phyloP scores from a whole-genome alignment of 2,113 vertebrate species.

The Euleptes europaea region DNA sequence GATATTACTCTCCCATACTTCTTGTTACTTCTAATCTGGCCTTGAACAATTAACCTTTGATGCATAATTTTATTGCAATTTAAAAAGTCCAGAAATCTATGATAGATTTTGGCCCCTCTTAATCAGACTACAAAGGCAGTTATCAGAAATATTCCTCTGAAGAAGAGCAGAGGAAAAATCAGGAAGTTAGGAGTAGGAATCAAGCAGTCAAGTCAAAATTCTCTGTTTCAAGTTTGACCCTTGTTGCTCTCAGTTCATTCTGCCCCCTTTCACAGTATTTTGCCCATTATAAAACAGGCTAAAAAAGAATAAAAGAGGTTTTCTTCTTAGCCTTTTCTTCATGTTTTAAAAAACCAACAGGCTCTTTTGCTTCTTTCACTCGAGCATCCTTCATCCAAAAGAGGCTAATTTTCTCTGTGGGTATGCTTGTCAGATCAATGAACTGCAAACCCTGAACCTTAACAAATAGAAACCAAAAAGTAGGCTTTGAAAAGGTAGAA shows the following conservation, averaged over 20 bases:
- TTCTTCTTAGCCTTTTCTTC: not conserved
- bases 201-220: not conserved
- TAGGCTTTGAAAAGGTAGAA: slow-evolving; percentile 33
- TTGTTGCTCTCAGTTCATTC: not conserved
- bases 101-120: slow-evolving; percentile 13
- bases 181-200: not conserved
- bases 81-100: not conserved
- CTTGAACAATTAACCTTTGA: not conserved
- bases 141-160: no score
- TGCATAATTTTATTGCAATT: not conserved
- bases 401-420: slow-evolving; percentile 30
- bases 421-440: slow-evolving; percentile 19
- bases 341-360: not conserved
- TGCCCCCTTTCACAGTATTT: not conserved
- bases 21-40: not conserved
- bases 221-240: not conserved
- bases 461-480: slow-evolving; percentile 30
- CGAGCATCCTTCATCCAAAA: not conserved
- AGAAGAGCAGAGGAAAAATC: slow-evolving; percentile 3
- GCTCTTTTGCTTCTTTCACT: slow-evolving; percentile 22
- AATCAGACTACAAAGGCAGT: slow-evolving; percentile 44
- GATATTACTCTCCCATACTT: not conserved
- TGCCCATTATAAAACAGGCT: not conserved
- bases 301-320: not conserved
- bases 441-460: slow-evolving; percentile 27